phyloP scores from a whole-genome alignment of 2,113 vertebrate species.

The Leptosomus discolor region DNA sequence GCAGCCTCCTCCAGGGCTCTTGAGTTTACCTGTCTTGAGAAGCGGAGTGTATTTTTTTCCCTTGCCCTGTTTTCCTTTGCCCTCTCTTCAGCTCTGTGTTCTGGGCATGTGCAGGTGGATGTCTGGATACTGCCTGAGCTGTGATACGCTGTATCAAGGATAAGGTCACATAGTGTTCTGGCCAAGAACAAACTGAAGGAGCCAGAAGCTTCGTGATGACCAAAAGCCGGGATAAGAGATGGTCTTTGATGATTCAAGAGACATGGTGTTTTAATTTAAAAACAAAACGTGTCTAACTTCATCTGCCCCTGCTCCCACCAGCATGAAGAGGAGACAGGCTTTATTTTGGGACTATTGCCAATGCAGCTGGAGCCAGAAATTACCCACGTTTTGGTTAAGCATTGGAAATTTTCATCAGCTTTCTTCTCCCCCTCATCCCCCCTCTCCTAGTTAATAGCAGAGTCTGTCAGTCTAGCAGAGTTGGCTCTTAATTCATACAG shows the following conservation, averaged over 20 bases:
- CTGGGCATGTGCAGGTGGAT: not conserved
- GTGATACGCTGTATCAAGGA: not conserved
- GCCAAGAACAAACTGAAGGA: not conserved
- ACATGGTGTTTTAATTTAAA: not conserved
- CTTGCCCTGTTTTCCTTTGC: not conserved
- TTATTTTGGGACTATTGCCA: not conserved
- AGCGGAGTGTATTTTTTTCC: not conserved
- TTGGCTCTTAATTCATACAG: not conserved
- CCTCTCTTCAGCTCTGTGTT: not conserved
- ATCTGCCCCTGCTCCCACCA: not conserved
- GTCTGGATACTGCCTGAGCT: not conserved
- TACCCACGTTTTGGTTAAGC: not conserved
- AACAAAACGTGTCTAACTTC: not conserved
- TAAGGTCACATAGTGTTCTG: not conserved
- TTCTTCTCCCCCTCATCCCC: not conserved
- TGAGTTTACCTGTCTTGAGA: not conserved
- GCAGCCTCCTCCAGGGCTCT: not conserved
- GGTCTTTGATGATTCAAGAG: not conserved
- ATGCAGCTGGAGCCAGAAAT: constrained; percentile 4
- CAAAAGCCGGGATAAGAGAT: not conserved
- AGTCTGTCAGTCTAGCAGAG: not conserved
- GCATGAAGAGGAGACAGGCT: not conserved
- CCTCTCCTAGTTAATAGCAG: not conserved
- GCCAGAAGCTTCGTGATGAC: not conserved
- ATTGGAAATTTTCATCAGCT: not conserved